phyloP scores from a whole-genome alignment of 2,797 vertebrate species.

The Gephyroberyx darwinii region DNA sequence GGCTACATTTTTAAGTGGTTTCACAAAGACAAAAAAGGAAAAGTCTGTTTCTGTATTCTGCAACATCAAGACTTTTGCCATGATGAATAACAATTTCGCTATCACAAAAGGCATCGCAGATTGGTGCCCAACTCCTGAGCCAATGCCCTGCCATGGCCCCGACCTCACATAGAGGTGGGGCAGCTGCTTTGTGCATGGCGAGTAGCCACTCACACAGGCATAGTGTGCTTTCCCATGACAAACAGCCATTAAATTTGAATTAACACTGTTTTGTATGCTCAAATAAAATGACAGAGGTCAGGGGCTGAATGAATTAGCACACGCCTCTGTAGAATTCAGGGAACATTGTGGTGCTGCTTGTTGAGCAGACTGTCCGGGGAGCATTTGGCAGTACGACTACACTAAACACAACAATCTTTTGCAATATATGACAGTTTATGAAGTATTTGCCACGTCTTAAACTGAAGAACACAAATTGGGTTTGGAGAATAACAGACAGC shows the following conservation, averaged over 20 bases:
- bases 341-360: constrained; percentile 60
- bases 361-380: constrained; percentile 48
- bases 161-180: constrained; percentile 45
- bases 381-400: constrained; percentile 34
- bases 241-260: constrained; percentile 75
- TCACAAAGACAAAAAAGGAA: constrained; percentile 8
- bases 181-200: constrained; percentile 44
- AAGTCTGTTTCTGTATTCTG: neutral
- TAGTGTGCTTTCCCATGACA: constrained; percentile 69
- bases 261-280: constrained; percentile 72
- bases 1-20: constrained; percentile 18
- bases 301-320: constrained; percentile 67
- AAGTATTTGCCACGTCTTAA: constrained; percentile 34
- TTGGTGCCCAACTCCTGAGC: constrained; percentile 45
- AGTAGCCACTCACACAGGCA: constrained; percentile 43
- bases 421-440: constrained; percentile 11
- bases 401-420: constrained; percentile 24
- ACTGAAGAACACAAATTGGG: constrained; percentile 22
- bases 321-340: constrained; percentile 54
- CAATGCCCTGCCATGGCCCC: constrained; percentile 20
- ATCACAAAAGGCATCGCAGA: neutral
- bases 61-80: constrained; percentile 36
- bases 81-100: constrained; percentile 25
- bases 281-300: constrained; percentile 73
- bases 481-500: constrained; percentile 14